Evolutionary conservation across 2,113 vertebrate genomes (phyloP), one percentile per base, ranked within the genome.

Genomic region (Cheilinus undulatus): DNA sequence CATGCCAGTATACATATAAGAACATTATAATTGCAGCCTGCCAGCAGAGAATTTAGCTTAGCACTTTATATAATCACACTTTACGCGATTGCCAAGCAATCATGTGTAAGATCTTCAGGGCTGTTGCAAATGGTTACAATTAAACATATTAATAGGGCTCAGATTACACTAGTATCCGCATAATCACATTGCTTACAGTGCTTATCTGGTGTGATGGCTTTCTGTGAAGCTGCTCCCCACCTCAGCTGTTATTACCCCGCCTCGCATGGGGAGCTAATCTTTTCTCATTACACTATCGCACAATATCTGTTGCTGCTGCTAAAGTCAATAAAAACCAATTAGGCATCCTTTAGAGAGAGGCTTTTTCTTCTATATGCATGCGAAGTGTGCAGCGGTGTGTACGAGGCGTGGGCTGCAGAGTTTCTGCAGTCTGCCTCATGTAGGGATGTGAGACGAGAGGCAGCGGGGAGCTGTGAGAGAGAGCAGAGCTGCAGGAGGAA

Each of bases 281-380:
- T 75, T 76, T 81, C 73, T 83, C 79, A 86, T 91, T 84, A 89
- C 68, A 57, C 82, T 58, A 87, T 88, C 83, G 58, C 66, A 62
- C 64, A 77, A 60, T 80, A 86, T 91, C 86, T 84, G 69, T 72
- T 59, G 71, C 69, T 65, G 66, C 12, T 3, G 34, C 64, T 72
- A 76, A 86, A 87, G 88, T 91, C 88, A 90, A 92, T 89, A 89
- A 80, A 88, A 84, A 72, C 48, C 84, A 88, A 88, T 91, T 88
- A 89, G 69, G 66, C 49, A 13, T 78, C 51, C 66, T 78, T 81
- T 72, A 60, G 74, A 65, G 82, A 54, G 48, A 7, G 22, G 36
- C 56, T 30, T 63, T 68, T 70, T 38, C 43, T 48, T 32, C 49
- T 19, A 0, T 42, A 20, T 79, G 69, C 43, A 43, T 60, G 70